Evolutionary conservation across 2,888 invertebrate species (phyloP), one percentile per base, ranked within the genome.

Genomic region (Calameuta pallipes): DNA sequence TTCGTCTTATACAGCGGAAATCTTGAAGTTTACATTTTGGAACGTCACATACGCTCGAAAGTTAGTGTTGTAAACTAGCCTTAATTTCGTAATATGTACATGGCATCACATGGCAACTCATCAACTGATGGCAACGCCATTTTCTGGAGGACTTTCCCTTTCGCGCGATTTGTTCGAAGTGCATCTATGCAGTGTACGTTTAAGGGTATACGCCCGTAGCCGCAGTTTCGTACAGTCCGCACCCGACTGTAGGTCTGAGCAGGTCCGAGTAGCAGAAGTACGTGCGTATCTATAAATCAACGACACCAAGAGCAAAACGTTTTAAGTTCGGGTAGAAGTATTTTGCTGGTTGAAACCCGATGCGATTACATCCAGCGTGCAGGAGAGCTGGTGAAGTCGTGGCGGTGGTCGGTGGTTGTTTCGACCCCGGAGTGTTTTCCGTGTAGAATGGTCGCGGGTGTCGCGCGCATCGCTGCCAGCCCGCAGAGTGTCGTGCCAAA

Each of bases 401-500:
- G 31, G 71, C 31, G 71, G 71, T 71, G 74, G 74, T 34, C 37
- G 74, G 74, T 74, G 74, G 74, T 74, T 74, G 74, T 74, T 78
- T 78, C 76, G 76, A 78, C 76, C 74, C 74, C 76, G 78, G 77
- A 81, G 80, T 83, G 76, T 76, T 81, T 83, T 82, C 78, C 80
- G 83, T 84, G 80, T 81, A 82, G 82, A 86, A 87, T 84, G 86
- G 83, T 86, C 77, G 85, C 80, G 74, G 79, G 86, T 82, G 86
- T 85, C 84, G 86, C 85, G 84, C 87, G 84, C 86, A 83, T 85
- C 80, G 79, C 77, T 82, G 80, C 78, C 84, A 81, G 79, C 78
- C 80, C 76, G 79, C 79, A 80, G 75, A 78, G 82, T 81, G 81
- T 82, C 80, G 82, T 84, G 86, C 82, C 79, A 83, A 85, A 82